A percentile compares a stretch with the other conserved stretches of the same genome.
These are phyloP conservation scores for Melanotaenia pygmaea DNA, from an alignment of 2,797 vertebrate genomes.

Conservation along the genomic window DNA sequence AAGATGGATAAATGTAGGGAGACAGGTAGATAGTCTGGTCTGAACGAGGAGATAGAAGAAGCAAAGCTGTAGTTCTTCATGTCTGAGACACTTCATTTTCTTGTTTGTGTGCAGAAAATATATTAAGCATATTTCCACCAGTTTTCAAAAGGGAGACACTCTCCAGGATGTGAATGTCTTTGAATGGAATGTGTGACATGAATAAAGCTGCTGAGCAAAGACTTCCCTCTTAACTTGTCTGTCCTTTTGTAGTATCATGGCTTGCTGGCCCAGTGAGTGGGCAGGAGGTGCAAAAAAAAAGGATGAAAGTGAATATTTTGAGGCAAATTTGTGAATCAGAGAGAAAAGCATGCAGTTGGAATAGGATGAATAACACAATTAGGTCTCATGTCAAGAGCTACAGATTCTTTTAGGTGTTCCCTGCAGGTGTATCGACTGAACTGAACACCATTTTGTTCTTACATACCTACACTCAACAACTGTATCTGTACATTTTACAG, in stretches of 20 bases:
- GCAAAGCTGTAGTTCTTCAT: conserved; percentile 34
- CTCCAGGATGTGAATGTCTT: conserved; percentile 7
- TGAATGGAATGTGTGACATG: conserved; percentile 29
- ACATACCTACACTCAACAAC: too few species aligned
- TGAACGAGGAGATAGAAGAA: conserved; percentile 20
- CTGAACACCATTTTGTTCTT: too few species aligned
- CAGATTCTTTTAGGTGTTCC: too few species aligned
- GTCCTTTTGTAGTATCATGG: conserved; percentile 10
- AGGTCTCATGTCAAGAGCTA: too few species aligned
- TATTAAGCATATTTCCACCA: conserved; percentile 25
- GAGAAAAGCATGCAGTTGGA: conserved; percentile 1
- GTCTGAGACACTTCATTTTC: conserved; percentile 18
- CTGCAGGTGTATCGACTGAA: too few species aligned
- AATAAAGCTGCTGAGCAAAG: conserved; percentile 31
- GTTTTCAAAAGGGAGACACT: conserved; percentile 15
- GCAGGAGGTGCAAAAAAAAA: conserved; percentile 2
- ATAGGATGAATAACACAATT: too few species aligned
- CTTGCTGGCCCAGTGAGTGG: conserved; percentile 2
- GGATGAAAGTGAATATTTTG: conserved; percentile 3
- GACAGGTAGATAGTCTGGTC: conserved; percentile 29
- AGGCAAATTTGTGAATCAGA: not conserved
- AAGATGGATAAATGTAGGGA: conserved; percentile 42
- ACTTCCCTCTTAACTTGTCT: conserved; percentile 28
- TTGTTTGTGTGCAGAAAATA: conserved; percentile 31
- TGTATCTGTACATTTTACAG: too few species aligned